These are phyloP conservation scores for Carcharodon carcharias DNA, from an alignment of 2,797 vertebrate genomes.

Conservation along the genomic window DNA sequence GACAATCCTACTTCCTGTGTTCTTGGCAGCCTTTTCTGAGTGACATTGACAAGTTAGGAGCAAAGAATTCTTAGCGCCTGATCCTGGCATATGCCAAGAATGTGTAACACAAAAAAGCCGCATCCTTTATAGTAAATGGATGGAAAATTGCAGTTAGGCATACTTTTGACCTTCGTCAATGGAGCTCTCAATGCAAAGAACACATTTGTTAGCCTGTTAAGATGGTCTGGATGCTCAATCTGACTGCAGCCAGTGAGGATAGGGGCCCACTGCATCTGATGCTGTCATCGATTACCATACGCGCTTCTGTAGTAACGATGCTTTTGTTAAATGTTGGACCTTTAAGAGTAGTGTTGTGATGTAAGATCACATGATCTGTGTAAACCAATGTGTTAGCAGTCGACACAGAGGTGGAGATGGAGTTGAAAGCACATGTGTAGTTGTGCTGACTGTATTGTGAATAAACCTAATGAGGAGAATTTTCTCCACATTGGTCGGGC, in stretches of 20 bases:
- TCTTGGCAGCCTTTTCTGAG: neutral
- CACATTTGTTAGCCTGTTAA: neutral
- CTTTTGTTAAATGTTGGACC: neutral
- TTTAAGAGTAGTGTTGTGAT: no score
- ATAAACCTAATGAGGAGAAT: no score
- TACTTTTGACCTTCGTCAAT: no score
- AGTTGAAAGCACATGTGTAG: no score
- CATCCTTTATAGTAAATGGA: neutral
- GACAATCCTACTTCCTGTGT: neutral
- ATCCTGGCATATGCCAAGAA: neutral
- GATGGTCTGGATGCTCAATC: neutral
- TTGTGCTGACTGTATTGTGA: no score
- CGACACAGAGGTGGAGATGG: no score
- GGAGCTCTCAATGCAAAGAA: neutral
- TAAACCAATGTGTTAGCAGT: no score
- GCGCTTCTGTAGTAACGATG: neutral
- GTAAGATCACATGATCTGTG: no score
- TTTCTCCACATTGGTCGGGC: no score
- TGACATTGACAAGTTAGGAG: neutral
- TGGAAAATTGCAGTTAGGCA: neutral
- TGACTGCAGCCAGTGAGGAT: neutral
- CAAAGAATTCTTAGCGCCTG: neutral
- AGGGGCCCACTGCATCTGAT: neutral
- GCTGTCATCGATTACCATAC: no score
- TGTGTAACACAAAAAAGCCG: neutral